Base-by-base conservation (phyloP, 2,888 invertebrate species). In the Drosophila recens region DNA sequence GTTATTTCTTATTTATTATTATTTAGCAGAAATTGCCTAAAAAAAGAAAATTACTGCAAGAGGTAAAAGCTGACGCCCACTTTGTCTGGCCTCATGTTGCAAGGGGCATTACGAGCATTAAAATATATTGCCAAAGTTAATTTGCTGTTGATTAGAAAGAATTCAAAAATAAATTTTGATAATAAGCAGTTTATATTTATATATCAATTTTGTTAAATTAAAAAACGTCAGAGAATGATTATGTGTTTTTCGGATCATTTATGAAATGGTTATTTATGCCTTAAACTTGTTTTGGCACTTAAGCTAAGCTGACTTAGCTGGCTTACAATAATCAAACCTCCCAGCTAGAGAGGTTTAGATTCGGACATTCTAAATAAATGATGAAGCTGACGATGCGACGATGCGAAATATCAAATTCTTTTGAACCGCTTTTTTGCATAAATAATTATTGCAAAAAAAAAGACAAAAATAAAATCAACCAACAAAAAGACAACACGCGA, bases 351-450 rank as follows among this genome's bases (percentile, higher is more conserved):
- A 23, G 52, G 49, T 40, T 65, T 4, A 52, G 36, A 20, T 58
- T 36, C 33, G 20, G 1, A 45, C 33, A 45, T 56, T 56, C 56
- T 34, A 34, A 23, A 23, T 30, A 30, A 8, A 30, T 27, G 38
- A 27, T 15, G n/a, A 27, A 27, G 27, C 27, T 27, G 6, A 15
- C 30, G 67, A 64, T 71, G 71, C 57, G 68, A 48, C 61, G 58
- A 54, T 40, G 48, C 63, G 36, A 77, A 80, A 34, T 34, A 49
- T 11, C 51, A 53, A 53, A 62, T 53, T 34, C 53, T 45, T 69
- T 62, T 69, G 70, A 72, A 75, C 80, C 67, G 77, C 77, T 77
- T 79, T 79, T 77, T 79, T 77, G 77, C 75, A 77, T 77, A 79
- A 79, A 77, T 75, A 71, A 79, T 71, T 77, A 69, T 79, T 46